These are phyloP conservation scores for Drosophila hawaiiensis DNA, from an alignment of 2,888 invertebrate species.

Conservation along the genomic window DNA sequence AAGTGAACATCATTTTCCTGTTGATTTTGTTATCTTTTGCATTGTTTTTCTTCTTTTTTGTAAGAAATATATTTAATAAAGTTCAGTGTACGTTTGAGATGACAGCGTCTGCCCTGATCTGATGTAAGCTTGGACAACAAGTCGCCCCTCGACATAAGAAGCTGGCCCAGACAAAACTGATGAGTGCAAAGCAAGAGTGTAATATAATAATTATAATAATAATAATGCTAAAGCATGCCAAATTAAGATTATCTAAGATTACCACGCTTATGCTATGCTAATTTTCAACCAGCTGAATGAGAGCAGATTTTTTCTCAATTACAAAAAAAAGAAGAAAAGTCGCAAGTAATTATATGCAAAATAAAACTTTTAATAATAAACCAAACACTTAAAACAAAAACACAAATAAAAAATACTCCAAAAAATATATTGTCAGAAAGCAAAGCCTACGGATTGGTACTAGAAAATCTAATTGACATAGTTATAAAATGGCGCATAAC, in stretches of 20 bases:
- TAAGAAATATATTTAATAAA: constrained; percentile 54
- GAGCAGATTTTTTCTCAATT: not conserved
- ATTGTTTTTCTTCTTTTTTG: constrained; percentile 15
- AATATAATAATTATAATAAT: constrained; percentile 1
- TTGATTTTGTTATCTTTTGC: constrained; percentile 1
- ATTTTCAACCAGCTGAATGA: not conserved
- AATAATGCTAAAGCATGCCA: constrained; percentile 37
- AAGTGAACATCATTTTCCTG: constrained; percentile 28
- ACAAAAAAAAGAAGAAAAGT: not conserved
- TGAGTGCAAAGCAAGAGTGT: constrained; percentile 47
- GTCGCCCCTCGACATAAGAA: constrained; percentile 9
- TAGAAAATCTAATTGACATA: not conserved
- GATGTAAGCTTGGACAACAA: constrained; percentile 22
- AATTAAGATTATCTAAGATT: constrained; percentile 33
- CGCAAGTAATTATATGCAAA: not conserved
- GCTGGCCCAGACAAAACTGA: constrained; percentile 8
- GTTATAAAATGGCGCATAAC: not conserved
- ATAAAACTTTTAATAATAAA: not conserved
- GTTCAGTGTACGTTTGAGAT: constrained; percentile 38
- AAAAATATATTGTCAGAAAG: not conserved
- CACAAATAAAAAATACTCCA: not conserved
- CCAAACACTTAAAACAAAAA: not conserved
- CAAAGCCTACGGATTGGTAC: not conserved
- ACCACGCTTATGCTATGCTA: constrained; percentile 12
- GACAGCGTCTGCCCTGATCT: not conserved